A percentile compares a stretch with the other conserved stretches of the same genome.
These are phyloP conservation scores for Ecliptopera silaceata DNA, from an alignment of 2,888 invertebrate species.

Conservation along the genomic window DNA sequence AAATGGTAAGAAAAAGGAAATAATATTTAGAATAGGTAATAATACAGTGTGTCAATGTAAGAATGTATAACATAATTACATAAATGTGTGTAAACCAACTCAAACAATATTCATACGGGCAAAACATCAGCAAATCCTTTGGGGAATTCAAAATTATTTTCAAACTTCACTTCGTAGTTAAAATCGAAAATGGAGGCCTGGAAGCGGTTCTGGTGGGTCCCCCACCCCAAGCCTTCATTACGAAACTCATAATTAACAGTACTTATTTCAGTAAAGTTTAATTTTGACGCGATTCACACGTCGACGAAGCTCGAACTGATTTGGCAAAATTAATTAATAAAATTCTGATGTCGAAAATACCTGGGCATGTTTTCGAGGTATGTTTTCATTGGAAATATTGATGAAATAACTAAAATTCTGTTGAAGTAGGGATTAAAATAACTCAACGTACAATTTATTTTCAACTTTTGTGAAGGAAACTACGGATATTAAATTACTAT, in stretches of 20 bases:
- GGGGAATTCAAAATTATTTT: not conserved
- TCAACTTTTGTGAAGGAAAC: not conserved
- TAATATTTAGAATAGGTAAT: too few relatives aligned
- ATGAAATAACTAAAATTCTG: not conserved
- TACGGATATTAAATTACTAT: constrained; percentile 6
- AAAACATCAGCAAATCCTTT: not conserved
- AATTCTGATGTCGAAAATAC: constrained; percentile 5
- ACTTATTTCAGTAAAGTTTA: constrained; percentile 42
- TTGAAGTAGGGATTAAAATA: not conserved
- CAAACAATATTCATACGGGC: not conserved
- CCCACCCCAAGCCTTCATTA: constrained; percentile 39
- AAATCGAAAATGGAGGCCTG: constrained; percentile 13
- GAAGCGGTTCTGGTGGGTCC: constrained; percentile 44
- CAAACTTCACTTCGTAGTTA: constrained; percentile 5
- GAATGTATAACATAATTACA: too few relatives aligned
- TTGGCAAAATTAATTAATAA: constrained; percentile 22
- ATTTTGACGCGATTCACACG: constrained; percentile 36
- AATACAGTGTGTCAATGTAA: too few relatives aligned
- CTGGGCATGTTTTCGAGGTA: not conserved
- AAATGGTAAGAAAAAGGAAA: too few relatives aligned
- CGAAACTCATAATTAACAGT: constrained; percentile 52
- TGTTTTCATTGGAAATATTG: constrained; percentile 1
- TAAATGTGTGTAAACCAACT: not conserved
- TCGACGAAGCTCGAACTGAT: constrained; percentile 10
- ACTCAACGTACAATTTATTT: not conserved